Percentiles rank a stretch among this genome's conserved stretches.
phyloP scores from a whole-genome alignment of 1,140 invertebrate genomes.

The Drosophila subpulchrella region DNA sequence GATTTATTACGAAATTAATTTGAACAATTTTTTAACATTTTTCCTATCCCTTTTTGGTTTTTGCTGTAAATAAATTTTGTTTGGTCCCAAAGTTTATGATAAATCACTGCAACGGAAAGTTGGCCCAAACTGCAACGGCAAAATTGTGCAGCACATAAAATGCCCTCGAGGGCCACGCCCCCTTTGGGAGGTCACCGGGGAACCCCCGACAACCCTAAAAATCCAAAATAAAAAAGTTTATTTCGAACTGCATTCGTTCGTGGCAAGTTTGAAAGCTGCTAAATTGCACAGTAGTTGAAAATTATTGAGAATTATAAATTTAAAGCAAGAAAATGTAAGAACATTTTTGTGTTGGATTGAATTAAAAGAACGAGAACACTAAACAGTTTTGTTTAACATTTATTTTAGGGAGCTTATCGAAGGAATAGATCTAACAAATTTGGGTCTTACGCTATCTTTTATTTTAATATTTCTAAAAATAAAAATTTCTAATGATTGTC shows the following conservation, averaged over 20 bases:
- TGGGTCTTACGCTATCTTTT: no score
- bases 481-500: no score
- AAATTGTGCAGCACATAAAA: constrained; percentile 26
- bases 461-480: no score
- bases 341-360: no score
- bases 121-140: constrained; percentile 27
- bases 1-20: constrained; percentile 45
- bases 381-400: no score
- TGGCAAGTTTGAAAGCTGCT: constrained; percentile 50
- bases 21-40: constrained; percentile 22
- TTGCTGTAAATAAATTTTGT: constrained; percentile 44
- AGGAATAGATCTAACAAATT: no score
- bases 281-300: constrained; percentile 49
- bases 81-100: constrained; percentile 53
- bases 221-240: constrained; percentile 43
- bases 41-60: not conserved
- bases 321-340: not conserved
- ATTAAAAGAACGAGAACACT: no score
- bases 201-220: constrained; percentile 19
- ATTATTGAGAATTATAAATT: not conserved
- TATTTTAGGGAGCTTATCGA: no score
- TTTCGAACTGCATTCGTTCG: constrained; percentile 31
- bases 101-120: constrained; percentile 63
- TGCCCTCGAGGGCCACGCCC: constrained; percentile 38
- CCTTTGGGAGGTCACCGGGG: not conserved